A percentile compares a stretch with the other conserved stretches of the same genome.
These are phyloP conservation scores for Clarias gariepinus DNA, from an alignment of 2,113 vertebrate species.

Conservation along the genomic window DNA sequence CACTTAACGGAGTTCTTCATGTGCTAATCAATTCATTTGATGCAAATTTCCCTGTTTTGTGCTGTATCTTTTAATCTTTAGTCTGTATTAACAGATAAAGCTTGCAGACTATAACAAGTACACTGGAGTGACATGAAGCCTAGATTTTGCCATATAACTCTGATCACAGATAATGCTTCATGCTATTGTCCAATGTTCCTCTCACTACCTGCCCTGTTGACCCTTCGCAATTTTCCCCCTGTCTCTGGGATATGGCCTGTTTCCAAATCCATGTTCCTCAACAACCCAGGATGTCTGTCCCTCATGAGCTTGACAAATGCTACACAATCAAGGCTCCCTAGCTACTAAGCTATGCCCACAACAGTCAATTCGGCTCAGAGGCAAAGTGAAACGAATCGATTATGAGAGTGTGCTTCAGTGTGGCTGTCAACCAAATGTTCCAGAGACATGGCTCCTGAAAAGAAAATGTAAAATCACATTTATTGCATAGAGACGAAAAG, in stretches of 20 bases:
- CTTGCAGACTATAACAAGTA: constrained; percentile 20
- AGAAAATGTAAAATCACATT: constrained; percentile 64
- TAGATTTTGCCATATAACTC: constrained; percentile 32
- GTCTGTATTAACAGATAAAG: constrained; percentile 37
- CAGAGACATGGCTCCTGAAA: constrained; percentile 57
- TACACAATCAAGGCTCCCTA: constrained; percentile 65
- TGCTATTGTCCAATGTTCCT: neutral
- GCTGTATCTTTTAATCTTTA: constrained; percentile 48
- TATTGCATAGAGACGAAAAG: constrained; percentile 58
- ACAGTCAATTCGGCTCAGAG: constrained; percentile 65
- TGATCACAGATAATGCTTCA: constrained; percentile 21
- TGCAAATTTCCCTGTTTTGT: neutral
- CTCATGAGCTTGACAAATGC: constrained; percentile 67
- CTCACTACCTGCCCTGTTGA: neutral
- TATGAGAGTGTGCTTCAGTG: constrained; percentile 57
- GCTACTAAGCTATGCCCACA: constrained; percentile 62
- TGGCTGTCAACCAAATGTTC: constrained; percentile 61
- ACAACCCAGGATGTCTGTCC: constrained; percentile 64
- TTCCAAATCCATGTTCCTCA: constrained; percentile 66
- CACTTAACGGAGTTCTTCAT: constrained; percentile 53
- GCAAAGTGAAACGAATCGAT: constrained; percentile 71
- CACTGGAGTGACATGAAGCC: constrained; percentile 24
- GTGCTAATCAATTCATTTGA: constrained; percentile 47
- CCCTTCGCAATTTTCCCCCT: constrained; percentile 33
- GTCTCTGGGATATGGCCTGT: constrained; percentile 51